Percentiles rank a stretch among this genome's conserved stretches.
Evolutionary conservation across 2,113 vertebrate species (phyloP).

Genomic region (Phalacrocorax aristotelis): DNA sequence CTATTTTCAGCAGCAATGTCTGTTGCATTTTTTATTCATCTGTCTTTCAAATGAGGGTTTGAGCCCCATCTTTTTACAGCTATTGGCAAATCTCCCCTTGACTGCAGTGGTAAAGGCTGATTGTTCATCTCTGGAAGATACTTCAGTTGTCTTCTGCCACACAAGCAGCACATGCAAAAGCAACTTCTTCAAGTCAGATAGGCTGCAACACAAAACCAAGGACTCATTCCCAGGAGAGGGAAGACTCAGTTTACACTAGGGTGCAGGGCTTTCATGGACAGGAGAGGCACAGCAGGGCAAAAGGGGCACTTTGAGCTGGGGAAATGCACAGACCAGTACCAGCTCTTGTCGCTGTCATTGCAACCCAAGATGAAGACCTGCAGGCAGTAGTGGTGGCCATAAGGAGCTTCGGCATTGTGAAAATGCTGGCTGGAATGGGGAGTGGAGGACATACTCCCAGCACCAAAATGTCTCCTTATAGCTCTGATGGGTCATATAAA

Average conservation of each 20-base stretch:
- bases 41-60: constrained; percentile 40
- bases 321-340: not conserved
- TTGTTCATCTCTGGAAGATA: not conserved
- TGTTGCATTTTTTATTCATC: constrained; percentile 46
- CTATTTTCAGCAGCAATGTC: constrained; percentile 37
- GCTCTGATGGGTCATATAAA: constrained; percentile 12
- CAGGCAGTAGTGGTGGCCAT: not conserved
- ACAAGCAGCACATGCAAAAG: not conserved
- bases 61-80: constrained; percentile 7
- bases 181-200: not conserved
- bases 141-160: not conserved
- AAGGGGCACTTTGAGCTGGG: not conserved
- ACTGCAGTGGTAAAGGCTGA: not conserved
- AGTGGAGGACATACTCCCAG: not conserved
- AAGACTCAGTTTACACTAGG: not conserved
- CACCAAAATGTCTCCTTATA: not conserved
- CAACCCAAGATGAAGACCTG: not conserved
- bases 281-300: not conserved
- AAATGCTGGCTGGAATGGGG: not conserved
- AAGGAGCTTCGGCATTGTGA: not conserved
- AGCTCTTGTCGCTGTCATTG: not conserved
- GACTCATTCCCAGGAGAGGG: not conserved
- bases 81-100: constrained; percentile 1
- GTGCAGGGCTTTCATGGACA: not conserved
- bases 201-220: not conserved